These are phyloP conservation scores for Rhagonycha lutea DNA, from an alignment of 2,888 invertebrate genomes.

Conservation along the genomic window DNA sequence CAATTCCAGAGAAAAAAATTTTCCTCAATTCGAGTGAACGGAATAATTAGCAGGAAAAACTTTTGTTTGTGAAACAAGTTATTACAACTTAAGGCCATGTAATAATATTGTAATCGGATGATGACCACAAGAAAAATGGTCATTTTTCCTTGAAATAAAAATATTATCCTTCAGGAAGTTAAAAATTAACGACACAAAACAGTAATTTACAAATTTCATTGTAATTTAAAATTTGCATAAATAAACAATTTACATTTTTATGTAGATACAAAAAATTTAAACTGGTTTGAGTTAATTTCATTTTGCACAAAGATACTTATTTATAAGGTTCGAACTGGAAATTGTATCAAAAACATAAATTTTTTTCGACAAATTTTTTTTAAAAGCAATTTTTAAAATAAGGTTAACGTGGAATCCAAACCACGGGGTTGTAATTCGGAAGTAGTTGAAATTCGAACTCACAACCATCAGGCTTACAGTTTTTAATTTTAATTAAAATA, in stretches of 20 bases:
- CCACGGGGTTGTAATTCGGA: no score
- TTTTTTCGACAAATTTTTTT: no score
- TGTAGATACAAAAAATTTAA: background rate
- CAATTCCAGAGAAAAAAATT: background rate
- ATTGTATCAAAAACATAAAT: no score
- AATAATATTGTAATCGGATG: background rate
- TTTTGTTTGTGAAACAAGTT: background rate
- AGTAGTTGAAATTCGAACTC: no score
- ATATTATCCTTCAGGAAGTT: background rate
- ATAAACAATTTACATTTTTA: background rate
- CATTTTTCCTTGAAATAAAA: background rate
- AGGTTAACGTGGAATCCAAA: background rate
- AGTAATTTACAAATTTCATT: background rate
- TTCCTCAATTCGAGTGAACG: background rate
- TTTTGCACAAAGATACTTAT: no score
- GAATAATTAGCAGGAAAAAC: background rate
- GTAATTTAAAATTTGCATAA: background rate
- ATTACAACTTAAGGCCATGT: background rate
- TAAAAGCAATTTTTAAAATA: background rate
- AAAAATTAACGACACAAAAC: background rate
- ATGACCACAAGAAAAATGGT: background rate
- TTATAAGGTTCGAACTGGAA: no score
- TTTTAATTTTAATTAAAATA: no score
- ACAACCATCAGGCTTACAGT: no score
- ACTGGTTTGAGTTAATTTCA: background rate